Conservation (phyloP, 2,797 vertebrate genomes). For the Falco cherrug region DNA sequence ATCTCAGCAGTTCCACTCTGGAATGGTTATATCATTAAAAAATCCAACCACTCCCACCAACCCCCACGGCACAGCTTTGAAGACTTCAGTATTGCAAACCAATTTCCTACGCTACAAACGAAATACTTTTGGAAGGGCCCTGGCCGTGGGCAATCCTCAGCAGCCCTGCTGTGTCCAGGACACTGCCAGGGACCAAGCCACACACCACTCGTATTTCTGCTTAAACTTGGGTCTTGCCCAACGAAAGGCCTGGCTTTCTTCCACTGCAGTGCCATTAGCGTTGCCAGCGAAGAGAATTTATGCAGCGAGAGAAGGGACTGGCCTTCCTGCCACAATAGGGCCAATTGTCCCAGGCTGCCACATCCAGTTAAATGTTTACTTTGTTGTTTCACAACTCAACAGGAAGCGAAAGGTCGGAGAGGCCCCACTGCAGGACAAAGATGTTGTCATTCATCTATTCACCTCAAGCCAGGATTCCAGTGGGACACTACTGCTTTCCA, state of each 20-base stretch:
- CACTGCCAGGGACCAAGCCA: not conserved
- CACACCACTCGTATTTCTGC: not conserved
- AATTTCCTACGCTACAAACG: not conserved
- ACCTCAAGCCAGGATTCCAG: constrained; percentile 53
- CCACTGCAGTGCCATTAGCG: constrained; percentile 23
- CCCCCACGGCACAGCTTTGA: not conserved
- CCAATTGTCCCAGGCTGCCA: constrained; percentile 59
- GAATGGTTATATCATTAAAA: not conserved
- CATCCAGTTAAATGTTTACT: constrained; percentile 73
- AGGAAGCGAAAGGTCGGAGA: constrained; percentile 73
- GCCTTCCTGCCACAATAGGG: constrained; percentile 40
- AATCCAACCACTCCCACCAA: not conserved
- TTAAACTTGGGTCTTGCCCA: not conserved
- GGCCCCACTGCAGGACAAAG: constrained; percentile 32
- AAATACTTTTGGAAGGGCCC: not conserved
- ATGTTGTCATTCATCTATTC: constrained; percentile 44
- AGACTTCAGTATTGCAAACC: not conserved
- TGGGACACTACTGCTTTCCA: constrained; percentile 6
- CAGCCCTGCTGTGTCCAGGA: not conserved
- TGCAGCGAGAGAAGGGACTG: constrained; percentile 13
- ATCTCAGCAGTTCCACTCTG: not conserved
- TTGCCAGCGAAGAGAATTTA: constrained; percentile 35
- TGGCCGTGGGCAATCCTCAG: not conserved
- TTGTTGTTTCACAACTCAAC: constrained; percentile 72
- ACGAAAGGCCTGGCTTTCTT: constrained; percentile 25